A percentile compares a stretch with the other conserved stretches of the same genome.
phyloP scores from a whole-genome alignment of 2,888 invertebrate species.

The Drosophila meridiana region DNA sequence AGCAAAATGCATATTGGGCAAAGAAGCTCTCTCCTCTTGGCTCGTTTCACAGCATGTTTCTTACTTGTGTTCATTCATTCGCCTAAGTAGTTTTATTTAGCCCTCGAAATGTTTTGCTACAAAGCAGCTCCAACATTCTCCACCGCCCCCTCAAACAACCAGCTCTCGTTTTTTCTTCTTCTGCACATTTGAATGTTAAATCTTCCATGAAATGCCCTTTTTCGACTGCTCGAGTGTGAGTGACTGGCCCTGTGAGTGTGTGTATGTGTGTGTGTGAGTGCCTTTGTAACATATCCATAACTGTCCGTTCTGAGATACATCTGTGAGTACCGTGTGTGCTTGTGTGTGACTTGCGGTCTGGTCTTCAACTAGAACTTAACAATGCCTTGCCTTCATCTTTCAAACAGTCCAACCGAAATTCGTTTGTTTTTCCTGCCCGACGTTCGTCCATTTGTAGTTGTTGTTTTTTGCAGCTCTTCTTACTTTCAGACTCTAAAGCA shows the following conservation, averaged over 20 bases:
- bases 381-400: slow-evolving; percentile 61
- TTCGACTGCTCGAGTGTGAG: slow-evolving; percentile 40
- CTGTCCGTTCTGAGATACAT: slow-evolving; percentile 44
- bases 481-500: slow-evolving; percentile 55
- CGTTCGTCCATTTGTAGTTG: slow-evolving; percentile 32
- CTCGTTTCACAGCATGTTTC: slow-evolving; percentile 35
- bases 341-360: slow-evolving; percentile 61
- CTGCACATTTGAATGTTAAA: slow-evolving; percentile 84
- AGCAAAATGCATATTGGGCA: slow-evolving; percentile 39
- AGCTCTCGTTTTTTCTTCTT: slow-evolving; percentile 49
- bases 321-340: slow-evolving; percentile 21
- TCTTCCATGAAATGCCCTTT: slow-evolving; percentile 83
- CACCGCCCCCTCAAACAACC: background rate
- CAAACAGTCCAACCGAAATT: slow-evolving; percentile 55
- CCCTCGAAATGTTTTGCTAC: slow-evolving; percentile 38
- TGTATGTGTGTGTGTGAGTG: slow-evolving; percentile 28
- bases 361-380: slow-evolving; percentile 62
- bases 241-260: slow-evolving; percentile 9
- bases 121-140: slow-evolving; percentile 14
- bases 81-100: slow-evolving; percentile 83
- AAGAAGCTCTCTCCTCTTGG: slow-evolving; percentile 27
- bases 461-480: background rate
- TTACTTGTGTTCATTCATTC: slow-evolving; percentile 72
- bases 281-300: slow-evolving; percentile 59
- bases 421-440: slow-evolving; percentile 49